Evolutionary conservation across 2,888 invertebrate species (phyloP).

Genomic region (Coenonympha glycerion): DNA sequence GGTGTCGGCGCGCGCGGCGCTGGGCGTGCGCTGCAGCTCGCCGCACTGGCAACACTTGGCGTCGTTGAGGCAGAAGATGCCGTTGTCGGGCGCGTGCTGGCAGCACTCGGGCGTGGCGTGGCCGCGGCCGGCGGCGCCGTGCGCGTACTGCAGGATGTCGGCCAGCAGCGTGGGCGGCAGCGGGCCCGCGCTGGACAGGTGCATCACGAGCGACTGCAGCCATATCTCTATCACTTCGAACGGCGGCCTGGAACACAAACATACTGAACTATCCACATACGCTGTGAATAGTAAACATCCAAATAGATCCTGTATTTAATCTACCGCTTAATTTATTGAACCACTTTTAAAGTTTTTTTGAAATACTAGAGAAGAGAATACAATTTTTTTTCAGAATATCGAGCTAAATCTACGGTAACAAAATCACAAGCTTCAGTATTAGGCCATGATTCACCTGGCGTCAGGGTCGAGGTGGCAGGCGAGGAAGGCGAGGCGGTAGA

Average conservation of each 20-base stretch:
- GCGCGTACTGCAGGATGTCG: conserved; percentile 83
- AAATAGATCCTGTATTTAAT: too few relatives aligned
- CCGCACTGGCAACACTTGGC: conserved; percentile 14
- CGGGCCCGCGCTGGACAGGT: conserved; percentile 79
- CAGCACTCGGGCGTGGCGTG: conserved; percentile 64
- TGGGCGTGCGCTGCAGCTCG: conserved; percentile 20
- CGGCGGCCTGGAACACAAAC: conserved; percentile 79
- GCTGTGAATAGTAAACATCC: too few relatives aligned
- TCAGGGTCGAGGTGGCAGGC: conserved; percentile 95
- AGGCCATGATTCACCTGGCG: too few relatives aligned
- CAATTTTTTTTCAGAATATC: too few relatives aligned
- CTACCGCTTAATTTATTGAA: too few relatives aligned
- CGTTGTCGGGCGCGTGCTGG: conserved; percentile 24
- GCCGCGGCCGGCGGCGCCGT: conserved; percentile 66
- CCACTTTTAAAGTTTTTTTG: too few relatives aligned
- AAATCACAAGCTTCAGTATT: too few relatives aligned
- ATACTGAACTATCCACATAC: too few relatives aligned
- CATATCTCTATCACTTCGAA: conserved; percentile 94
- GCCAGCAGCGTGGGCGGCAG: conserved; percentile 81
- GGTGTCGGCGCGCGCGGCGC: conserved; percentile 39
- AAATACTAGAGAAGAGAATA: too few relatives aligned
- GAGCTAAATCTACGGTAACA: too few relatives aligned
- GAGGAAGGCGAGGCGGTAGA: conserved; percentile 90
- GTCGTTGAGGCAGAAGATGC: conserved; percentile 26
- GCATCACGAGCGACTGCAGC: conserved; percentile 86